phyloP scores from a whole-genome alignment of 1,140 invertebrate genomes.

The Drosophila tani region DNA sequence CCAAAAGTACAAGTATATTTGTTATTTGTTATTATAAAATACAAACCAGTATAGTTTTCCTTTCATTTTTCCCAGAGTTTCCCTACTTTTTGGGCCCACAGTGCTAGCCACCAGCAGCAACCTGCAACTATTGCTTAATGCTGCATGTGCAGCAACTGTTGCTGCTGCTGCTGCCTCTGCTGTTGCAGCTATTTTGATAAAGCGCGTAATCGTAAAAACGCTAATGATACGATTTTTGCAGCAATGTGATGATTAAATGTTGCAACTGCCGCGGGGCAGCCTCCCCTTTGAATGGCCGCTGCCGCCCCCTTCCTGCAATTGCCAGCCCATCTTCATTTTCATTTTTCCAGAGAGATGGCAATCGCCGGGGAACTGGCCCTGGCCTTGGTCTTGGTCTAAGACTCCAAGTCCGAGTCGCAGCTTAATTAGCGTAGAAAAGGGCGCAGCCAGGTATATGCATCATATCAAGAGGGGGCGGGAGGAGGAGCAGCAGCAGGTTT shows the following conservation, averaged over 20 bases:
- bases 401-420: slow-evolving; percentile 40
- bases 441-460: slow-evolving; percentile 72
- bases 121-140: slow-evolving; percentile 34
- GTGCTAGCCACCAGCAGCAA: slow-evolving; percentile 11
- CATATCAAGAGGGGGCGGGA: slow-evolving; percentile 21
- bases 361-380: slow-evolving; percentile 33
- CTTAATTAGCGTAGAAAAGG: slow-evolving; percentile 81
- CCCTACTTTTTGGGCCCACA: neutral
- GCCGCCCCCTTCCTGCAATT: slow-evolving; percentile 3
- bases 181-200: slow-evolving; percentile 67
- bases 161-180: slow-evolving; percentile 2
- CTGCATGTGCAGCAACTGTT: slow-evolving; percentile 30
- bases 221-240: slow-evolving; percentile 78
- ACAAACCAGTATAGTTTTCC: too few species aligned
- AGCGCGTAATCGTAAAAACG: slow-evolving; percentile 79
- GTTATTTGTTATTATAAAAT: too few species aligned
- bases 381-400: neutral
- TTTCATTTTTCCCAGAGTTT: slow-evolving; percentile 16
- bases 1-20: too few species aligned
- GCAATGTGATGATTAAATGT: slow-evolving; percentile 78
- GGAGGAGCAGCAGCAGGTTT: slow-evolving; percentile 40
- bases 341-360: slow-evolving; percentile 22
- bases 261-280: slow-evolving; percentile 40
- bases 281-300: slow-evolving; percentile 1
- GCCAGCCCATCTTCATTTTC: slow-evolving; percentile 22